Evolutionary conservation across 2,797 vertebrate species (phyloP).

Genomic region (Buceros bicornis): DNA sequence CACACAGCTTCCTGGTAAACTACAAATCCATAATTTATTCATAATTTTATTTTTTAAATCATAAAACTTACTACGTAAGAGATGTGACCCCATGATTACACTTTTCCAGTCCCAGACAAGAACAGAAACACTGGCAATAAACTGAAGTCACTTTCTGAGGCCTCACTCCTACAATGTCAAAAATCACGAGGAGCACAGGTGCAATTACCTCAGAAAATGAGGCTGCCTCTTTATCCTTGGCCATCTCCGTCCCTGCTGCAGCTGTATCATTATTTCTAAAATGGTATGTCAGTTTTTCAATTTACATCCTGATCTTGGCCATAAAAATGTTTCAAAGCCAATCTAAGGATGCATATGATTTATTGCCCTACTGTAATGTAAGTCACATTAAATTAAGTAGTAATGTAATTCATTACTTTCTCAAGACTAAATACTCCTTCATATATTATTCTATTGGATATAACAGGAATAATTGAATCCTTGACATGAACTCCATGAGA

Average conservation of each 20-base stretch:
- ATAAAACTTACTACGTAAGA: neutral
- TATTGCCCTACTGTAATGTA: constrained; percentile 20
- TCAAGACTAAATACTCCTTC: constrained; percentile 46
- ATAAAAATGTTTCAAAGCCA: constrained; percentile 58
- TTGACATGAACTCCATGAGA: neutral
- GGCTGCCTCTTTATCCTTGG: constrained; percentile 10
- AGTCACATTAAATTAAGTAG: constrained; percentile 59
- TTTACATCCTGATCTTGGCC: constrained; percentile 50
- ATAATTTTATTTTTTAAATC: neutral
- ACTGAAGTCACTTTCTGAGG: neutral
- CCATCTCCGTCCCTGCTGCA: constrained; percentile 3
- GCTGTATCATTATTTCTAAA: constrained; percentile 37
- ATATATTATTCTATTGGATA: constrained; percentile 31
- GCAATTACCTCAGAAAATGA: constrained; percentile 22
- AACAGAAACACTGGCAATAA: neutral
- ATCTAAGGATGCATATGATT: constrained; percentile 42
- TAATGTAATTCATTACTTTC: constrained; percentile 54
- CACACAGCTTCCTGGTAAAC: neutral
- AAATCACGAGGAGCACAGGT: neutral
- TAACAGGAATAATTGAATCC: constrained; percentile 8
- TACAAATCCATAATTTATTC: neutral
- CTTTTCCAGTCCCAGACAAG: neutral
- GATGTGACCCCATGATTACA: neutral
- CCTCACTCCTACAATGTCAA: neutral
- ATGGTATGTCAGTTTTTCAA: constrained; percentile 54